These are phyloP conservation scores for Nannobrachium achirus DNA, from an alignment of 2,113 vertebrate species.

Conservation along the genomic window DNA sequence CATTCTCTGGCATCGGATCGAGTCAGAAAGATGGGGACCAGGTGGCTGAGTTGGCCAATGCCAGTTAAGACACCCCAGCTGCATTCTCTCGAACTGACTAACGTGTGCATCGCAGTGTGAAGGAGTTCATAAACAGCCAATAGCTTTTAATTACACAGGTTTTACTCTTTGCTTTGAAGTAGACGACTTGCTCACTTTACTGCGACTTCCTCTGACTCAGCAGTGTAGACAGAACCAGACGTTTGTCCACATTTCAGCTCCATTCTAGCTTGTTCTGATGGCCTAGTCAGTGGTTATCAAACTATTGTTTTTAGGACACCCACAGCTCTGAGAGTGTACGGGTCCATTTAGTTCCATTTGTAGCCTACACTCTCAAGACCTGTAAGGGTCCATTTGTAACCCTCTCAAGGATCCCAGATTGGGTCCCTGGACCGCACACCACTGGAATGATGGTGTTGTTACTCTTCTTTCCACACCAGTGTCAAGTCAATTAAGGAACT, in stretches of 20 bases:
- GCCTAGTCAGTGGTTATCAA: no score
- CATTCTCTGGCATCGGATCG: constrained; percentile 67
- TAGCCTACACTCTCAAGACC: no score
- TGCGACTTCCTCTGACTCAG: constrained; percentile 66
- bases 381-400: no score
- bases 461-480: no score
- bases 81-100: constrained; percentile 69
- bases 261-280: constrained; percentile 53
- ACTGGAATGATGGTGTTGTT: no score
- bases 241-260: constrained; percentile 42
- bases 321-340: no score
- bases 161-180: constrained; percentile 62
- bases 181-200: constrained; percentile 34
- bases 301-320: no score
- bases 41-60: constrained; percentile 62
- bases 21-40: constrained; percentile 69
- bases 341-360: no score
- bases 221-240: constrained; percentile 28
- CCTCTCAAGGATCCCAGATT: no score
- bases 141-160: constrained; percentile 68
- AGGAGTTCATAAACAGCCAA: constrained; percentile 37
- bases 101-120: constrained; percentile 57
- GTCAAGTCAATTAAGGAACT: no score
- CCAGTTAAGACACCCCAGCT: constrained; percentile 64
- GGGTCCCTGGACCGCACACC: no score